These are phyloP conservation scores for Oligia latruncula DNA, from an alignment of 2,888 invertebrate genomes.

Conservation along the genomic window DNA sequence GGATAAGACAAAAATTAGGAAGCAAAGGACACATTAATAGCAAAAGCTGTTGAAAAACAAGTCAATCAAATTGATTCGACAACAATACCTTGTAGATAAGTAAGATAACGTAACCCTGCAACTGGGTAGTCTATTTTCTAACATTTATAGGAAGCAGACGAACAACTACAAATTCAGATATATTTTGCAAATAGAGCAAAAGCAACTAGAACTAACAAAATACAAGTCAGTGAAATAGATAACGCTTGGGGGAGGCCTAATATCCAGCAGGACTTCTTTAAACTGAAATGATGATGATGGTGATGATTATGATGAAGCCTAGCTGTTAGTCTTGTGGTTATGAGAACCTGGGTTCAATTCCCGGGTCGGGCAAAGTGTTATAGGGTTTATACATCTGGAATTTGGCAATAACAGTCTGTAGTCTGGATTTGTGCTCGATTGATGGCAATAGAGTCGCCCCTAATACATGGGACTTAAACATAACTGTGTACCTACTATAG, in stretches of 20 bases:
- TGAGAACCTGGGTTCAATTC: not conserved
- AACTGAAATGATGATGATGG: not conserved
- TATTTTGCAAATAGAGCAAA: not conserved
- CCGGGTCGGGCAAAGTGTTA: not conserved
- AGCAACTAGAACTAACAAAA: not conserved
- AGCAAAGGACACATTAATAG: not conserved
- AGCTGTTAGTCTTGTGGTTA: not conserved
- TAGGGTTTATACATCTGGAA: not conserved
- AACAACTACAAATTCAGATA: not conserved
- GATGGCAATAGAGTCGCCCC: not conserved
- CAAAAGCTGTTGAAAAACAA: not conserved
- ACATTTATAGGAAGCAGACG: not conserved
- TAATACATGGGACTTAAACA: too few species aligned
- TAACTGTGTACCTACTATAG: not conserved
- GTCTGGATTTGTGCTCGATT: not conserved
- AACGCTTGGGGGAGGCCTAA: not conserved
- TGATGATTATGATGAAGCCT: not conserved
- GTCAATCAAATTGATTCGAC: not conserved
- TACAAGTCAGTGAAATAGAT: not conserved
- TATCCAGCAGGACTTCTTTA: not conserved
- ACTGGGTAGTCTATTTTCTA: too few species aligned
- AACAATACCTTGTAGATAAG: not conserved
- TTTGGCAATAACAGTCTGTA: not conserved
- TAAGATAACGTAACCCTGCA: not conserved
- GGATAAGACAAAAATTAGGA: not conserved